A percentile compares a stretch with the other conserved stretches of the same genome.
Conservation (phyloP, 2,797 vertebrate genomes). For the Catostomus latipinnis region DNA sequence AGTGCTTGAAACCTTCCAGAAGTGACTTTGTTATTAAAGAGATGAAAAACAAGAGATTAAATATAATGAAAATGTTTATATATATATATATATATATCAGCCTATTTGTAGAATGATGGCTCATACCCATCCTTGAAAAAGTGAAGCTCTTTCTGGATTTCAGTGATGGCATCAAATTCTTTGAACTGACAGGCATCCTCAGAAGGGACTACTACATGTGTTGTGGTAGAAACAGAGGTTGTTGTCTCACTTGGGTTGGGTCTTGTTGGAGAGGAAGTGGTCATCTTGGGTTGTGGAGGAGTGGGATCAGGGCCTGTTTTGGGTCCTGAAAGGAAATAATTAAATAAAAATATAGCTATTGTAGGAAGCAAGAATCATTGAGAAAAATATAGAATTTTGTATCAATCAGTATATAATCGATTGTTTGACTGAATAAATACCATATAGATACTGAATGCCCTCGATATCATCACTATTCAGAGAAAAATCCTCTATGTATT, state of each 20-base stretch:
- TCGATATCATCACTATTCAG: conserved; percentile 86
- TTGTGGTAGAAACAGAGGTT: conserved; percentile 53
- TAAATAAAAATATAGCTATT: not conserved
- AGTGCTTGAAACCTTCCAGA: conserved; percentile 78
- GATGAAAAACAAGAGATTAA: not conserved
- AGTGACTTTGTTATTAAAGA: conserved; percentile 73
- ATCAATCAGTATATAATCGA: not conserved
- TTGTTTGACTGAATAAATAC: conserved; percentile 69
- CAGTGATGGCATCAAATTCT: conserved; percentile 86
- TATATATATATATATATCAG: not conserved
- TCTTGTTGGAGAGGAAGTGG: conserved; percentile 59
- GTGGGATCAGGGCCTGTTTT: conserved; percentile 76
- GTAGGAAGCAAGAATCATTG: not conserved
- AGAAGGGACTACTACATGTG: conserved; percentile 72
- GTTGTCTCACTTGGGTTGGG: conserved; percentile 57
- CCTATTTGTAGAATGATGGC: not conserved
- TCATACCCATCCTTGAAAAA: conserved; percentile 93
- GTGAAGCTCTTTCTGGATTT: conserved; percentile 82
- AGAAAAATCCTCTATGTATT: conserved; percentile 82
- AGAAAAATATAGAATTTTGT: not conserved
- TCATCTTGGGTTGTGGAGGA: conserved; percentile 71
- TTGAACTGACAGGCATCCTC: conserved; percentile 76
- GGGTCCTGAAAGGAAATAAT: conserved; percentile 68
- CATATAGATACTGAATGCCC: conserved; percentile 94
- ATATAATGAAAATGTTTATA: too few species aligned